Percentiles rank a stretch among this genome's conserved stretches.
These are phyloP conservation scores for Odontesthes bonariensis DNA, from an alignment of 2,113 vertebrate species.

Conservation along the genomic window DNA sequence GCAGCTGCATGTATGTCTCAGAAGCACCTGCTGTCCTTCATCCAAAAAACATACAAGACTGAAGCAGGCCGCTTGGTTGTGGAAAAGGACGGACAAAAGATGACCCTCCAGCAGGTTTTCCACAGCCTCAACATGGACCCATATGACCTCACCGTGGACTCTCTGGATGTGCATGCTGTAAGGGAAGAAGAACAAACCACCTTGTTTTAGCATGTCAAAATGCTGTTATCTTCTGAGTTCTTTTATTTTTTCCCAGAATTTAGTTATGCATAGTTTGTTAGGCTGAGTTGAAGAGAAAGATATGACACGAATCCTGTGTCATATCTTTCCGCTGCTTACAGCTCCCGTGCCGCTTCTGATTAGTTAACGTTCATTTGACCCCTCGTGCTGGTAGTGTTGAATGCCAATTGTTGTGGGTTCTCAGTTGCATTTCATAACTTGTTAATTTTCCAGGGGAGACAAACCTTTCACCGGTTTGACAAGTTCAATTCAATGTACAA, in stretches of 20 bases:
- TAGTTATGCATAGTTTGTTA: background rate
- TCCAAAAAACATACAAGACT: conserved; percentile 93
- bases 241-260: too few relatives aligned
- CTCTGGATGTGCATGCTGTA: conserved; percentile 95
- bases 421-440: background rate
- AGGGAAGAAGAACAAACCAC: conserved; percentile 35
- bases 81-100: conserved; percentile 89
- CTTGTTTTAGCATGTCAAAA: background rate
- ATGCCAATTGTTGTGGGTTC: background rate
- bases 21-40: conserved; percentile 96
- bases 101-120: conserved; percentile 94
- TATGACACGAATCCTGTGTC: background rate
- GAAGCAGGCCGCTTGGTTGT: conserved; percentile 92
- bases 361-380: too few relatives aligned
- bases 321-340: background rate
- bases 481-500: conserved; percentile 99
- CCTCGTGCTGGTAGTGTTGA: too few relatives aligned
- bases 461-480: conserved; percentile 98
- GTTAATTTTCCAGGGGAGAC: conserved; percentile 87
- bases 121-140: conserved; percentile 93
- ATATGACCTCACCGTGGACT: conserved; percentile 97
- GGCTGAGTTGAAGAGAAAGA: background rate
- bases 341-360: background rate
- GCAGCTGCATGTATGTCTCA: conserved; percentile 99
- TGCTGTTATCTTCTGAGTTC: background rate